A percentile compares a stretch with the other conserved stretches of the same genome.
phyloP scores from a whole-genome alignment of 2,797 vertebrate genomes.

The Anguilla anguilla region DNA sequence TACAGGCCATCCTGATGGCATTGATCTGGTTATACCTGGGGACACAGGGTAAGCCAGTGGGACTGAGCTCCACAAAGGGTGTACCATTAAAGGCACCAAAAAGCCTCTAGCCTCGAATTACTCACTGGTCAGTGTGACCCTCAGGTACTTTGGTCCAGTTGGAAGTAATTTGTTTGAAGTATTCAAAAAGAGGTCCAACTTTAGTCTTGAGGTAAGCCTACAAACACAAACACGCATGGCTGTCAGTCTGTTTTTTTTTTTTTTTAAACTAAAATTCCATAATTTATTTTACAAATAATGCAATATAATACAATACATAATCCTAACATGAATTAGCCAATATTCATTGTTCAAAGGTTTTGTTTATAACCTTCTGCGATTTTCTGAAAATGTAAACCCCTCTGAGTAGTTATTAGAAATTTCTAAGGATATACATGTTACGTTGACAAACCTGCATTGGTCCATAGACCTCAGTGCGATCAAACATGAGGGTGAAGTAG shows the following conservation, averaged over 20 bases:
- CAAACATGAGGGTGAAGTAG: conserved; percentile 91
- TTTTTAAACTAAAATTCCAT: not conserved
- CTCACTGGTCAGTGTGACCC: conserved; percentile 77
- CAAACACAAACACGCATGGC: conserved; percentile 73
- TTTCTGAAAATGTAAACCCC: conserved; percentile 72
- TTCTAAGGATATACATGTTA: conserved; percentile 60
- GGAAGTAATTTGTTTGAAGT: conserved; percentile 54
- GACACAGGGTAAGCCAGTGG: not conserved
- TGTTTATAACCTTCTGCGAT: not conserved
- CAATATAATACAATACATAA: not conserved
- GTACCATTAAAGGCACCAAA: not conserved
- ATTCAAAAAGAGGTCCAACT: conserved; percentile 65
- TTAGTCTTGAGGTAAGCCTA: conserved; percentile 79
- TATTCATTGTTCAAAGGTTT: not conserved
- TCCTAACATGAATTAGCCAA: not conserved
- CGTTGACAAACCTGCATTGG: conserved; percentile 78
- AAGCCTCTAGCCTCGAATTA: conserved; percentile 14
- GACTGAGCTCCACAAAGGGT: not conserved
- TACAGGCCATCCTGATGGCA: conserved; percentile 79
- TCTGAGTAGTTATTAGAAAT: conserved; percentile 83
- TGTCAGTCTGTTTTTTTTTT: not conserved
- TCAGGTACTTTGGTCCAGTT: conserved; percentile 39
- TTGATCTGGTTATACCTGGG: conserved; percentile 83
- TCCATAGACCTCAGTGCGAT: conserved; percentile 83
- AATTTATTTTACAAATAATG: not conserved